Evolutionary conservation across 1,140 invertebrate genomes (phyloP).

Genomic region (Druon quercuslanigerum): DNA sequence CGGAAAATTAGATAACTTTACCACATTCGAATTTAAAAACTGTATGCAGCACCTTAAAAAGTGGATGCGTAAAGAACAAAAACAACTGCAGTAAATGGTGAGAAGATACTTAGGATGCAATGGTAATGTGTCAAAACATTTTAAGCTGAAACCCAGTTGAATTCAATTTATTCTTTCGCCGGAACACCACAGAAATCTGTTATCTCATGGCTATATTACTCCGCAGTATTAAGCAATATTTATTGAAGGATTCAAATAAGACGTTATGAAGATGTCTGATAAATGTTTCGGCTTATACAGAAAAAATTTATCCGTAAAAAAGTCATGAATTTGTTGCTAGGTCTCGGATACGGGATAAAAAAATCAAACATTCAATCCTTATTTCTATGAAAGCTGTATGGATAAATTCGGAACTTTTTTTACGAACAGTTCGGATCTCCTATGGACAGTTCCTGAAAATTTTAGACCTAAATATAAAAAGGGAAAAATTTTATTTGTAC

Average conservation of each 20-base stretch:
- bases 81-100: conserved; percentile 54
- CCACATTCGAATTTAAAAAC: conserved; percentile 73
- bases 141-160: neutral
- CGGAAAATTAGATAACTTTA: conserved; percentile 51
- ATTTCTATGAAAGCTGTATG: too few relatives aligned
- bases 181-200: neutral
- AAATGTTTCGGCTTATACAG: neutral
- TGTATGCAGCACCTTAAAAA: conserved; percentile 67
- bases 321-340: too few relatives aligned
- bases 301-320: too few relatives aligned
- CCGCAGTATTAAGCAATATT: neutral
- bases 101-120: conserved; percentile 36
- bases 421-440: too few relatives aligned
- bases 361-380: too few relatives aligned
- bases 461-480: too few relatives aligned
- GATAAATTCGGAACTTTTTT: too few relatives aligned
- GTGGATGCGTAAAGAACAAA: conserved; percentile 50
- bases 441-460: too few relatives aligned
- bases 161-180: neutral
- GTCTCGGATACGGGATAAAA: too few relatives aligned
- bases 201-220: neutral
- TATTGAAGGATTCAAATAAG: neutral
- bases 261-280: neutral
- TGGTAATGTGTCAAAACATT: neutral
- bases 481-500: too few relatives aligned